A percentile compares a stretch with the other conserved stretches of the same genome.
Conservation (phyloP, 2,113 vertebrate genomes). For the Nycticryphes semicollaris region DNA sequence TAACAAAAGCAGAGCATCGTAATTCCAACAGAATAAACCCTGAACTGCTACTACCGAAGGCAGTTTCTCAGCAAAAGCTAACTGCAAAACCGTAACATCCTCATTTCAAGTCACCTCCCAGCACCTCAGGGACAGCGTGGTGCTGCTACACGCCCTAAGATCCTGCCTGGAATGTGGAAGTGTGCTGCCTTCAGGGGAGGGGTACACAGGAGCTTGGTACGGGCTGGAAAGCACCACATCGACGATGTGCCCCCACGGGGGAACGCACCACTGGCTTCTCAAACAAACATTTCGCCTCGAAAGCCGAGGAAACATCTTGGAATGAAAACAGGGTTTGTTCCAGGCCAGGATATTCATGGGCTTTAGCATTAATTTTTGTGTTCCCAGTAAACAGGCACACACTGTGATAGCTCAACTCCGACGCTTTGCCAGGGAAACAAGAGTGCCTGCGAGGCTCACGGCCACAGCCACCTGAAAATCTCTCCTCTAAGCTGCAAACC, state of each 20-base stretch:
- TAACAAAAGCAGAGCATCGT: not conserved
- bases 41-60: not conserved
- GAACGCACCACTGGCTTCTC: not conserved
- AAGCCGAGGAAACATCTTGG: not conserved
- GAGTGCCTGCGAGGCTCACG: not conserved
- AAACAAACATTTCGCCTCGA: fast-evolving
- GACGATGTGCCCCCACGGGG: not conserved
- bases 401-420: fast-evolving
- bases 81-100: fast-evolving
- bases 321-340: not conserved
- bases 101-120: not conserved
- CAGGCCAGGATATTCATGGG: fast-evolving
- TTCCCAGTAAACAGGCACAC: not conserved
- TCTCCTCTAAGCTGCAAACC: not conserved
- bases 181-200: not conserved
- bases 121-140: not conserved
- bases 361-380: not conserved
- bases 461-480: not conserved
- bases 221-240: not conserved
- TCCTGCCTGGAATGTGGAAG: not conserved
- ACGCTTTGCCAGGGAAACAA: fast-evolving
- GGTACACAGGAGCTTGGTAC: not conserved
- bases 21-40: not conserved
- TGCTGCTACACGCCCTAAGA: not conserved
- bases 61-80: not conserved